Evolutionary conservation across 1,140 invertebrate genomes (phyloP).

Genomic region (Macrostomum lignano): DNA sequence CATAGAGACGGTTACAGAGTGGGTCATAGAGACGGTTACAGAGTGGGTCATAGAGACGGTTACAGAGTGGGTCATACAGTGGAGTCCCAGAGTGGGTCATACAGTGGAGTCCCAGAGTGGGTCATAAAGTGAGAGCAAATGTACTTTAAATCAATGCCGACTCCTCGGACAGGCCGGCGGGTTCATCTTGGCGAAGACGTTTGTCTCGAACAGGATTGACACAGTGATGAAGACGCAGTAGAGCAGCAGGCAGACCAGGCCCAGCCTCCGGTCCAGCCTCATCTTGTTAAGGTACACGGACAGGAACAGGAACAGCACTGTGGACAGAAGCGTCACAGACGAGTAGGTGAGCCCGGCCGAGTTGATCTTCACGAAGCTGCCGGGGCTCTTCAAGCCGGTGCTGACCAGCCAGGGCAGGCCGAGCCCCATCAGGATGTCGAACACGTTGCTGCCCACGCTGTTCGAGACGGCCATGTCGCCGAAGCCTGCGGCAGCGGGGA

Average conservation of each 20-base stretch:
- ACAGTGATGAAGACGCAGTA: conserved; percentile 15
- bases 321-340: conserved; percentile 16
- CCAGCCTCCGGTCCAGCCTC: conserved; percentile 14
- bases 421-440: conserved; percentile 83
- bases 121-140: too few species aligned
- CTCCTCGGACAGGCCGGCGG: conserved; percentile 12
- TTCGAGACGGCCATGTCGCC: conserved; percentile 94
- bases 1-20: too few species aligned
- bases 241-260: conserved; percentile 12
- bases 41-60: too few species aligned
- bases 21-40: too few species aligned
- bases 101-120: too few species aligned
- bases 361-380: conserved; percentile 10
- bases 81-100: too few species aligned
- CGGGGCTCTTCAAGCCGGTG: conserved; percentile 10
- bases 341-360: conserved; percentile 16
- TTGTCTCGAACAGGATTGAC: conserved; percentile 20
- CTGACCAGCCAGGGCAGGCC: conserved; percentile 64
- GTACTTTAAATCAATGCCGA: neutral
- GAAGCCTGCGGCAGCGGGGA: conserved; percentile 26
- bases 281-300: conserved; percentile 14
- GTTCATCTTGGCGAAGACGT: conserved; percentile 19
- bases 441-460: conserved; percentile 91
- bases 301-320: conserved; percentile 15
- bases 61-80: too few species aligned